phyloP scores from a whole-genome alignment of 35 echinoderm and acorn worm species.

The Stichopus chloronotus region DNA sequence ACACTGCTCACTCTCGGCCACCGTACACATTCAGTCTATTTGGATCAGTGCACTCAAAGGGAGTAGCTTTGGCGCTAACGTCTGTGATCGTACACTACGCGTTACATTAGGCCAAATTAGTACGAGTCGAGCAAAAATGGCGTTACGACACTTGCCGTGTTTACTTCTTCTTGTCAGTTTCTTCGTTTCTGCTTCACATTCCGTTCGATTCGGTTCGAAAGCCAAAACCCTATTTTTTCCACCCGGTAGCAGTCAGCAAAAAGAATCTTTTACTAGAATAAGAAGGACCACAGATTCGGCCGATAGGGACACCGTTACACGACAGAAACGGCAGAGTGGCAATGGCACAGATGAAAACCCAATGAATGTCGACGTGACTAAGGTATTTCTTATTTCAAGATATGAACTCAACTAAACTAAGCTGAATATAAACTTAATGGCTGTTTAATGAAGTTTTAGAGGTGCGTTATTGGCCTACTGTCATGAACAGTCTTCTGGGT shows the following conservation, averaged over 20 bases:
- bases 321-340: conserved; percentile 34
- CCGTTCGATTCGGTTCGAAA: conserved; percentile 43
- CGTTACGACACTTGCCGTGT: conserved; percentile 14
- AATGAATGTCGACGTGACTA: conserved; percentile 23
- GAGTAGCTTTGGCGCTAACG: too few species aligned
- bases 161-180: conserved; percentile 23
- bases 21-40: too few species aligned
- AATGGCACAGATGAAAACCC: conserved; percentile 12
- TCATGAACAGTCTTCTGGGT: too few species aligned
- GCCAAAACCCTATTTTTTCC: conserved; percentile 48
- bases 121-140: background rate
- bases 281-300: conserved; percentile 1
- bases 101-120: too few species aligned
- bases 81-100: too few species aligned
- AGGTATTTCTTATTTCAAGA: background rate
- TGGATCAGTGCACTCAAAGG: too few species aligned
- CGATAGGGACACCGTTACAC: background rate
- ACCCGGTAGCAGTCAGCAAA: conserved; percentile 15
- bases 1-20: too few species aligned
- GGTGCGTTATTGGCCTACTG: too few species aligned
- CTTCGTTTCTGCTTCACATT: conserved; percentile 42
- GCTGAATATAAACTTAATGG: too few species aligned
- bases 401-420: too few species aligned
- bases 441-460: too few species aligned
- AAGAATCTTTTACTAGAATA: conserved; percentile 26